Conservation (phyloP, 92 coral and sea anemone genomes). For the Phenganax subtilis region DNA sequence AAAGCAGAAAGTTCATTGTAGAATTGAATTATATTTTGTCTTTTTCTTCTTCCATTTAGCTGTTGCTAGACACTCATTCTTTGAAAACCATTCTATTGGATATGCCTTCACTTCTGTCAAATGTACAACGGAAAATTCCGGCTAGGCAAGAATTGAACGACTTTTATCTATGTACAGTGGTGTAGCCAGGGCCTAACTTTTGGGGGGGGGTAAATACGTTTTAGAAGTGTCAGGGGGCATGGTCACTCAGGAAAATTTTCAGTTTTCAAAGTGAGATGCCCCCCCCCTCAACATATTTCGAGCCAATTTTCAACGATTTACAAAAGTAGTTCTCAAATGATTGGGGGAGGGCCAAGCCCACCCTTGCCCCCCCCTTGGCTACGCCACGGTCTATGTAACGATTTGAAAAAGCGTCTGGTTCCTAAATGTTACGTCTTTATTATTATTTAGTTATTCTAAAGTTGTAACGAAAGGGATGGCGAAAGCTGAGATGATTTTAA, state of each 20-base stretch:
- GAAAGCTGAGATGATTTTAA: conserved; percentile 96
- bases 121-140: conserved; percentile 87
- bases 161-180: neutral
- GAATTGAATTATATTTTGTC: neutral
- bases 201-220: no score
- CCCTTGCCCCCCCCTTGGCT: neutral
- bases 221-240: no score
- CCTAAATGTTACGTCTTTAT: neutral
- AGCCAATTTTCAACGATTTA: no score
- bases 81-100: conserved; percentile 82
- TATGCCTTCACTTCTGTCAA: conserved; percentile 83
- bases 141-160: conserved; percentile 59
- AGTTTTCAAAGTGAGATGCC: no score
- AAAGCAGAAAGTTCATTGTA: no score
- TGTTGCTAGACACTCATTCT: conserved; percentile 90
- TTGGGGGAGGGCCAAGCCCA: no score
- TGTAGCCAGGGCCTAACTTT: no score
- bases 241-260: no score
- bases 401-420: neutral
- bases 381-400: neutral
- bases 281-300: no score
- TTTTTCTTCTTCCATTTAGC: conserved; percentile 40
- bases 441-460: conserved; percentile 69
- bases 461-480: conserved; percentile 97
- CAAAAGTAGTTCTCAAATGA: no score